phyloP scores from a whole-genome alignment of 2,113 vertebrate genomes.

The Copsychus sechellarum region DNA sequence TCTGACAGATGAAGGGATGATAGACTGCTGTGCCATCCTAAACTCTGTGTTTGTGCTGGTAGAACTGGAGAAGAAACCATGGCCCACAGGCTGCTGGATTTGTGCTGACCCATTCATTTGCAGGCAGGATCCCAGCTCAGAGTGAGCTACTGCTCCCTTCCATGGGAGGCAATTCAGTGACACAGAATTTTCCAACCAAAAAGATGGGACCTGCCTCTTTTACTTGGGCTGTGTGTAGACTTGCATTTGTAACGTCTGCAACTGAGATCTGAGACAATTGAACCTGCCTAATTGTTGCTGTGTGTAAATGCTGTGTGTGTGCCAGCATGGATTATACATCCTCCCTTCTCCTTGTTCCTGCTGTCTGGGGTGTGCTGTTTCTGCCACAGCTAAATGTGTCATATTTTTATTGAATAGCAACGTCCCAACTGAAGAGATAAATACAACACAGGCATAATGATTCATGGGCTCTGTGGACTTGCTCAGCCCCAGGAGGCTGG shows the following conservation, averaged over 20 bases:
- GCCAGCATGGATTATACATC: neutral
- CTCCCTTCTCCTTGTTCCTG: neutral
- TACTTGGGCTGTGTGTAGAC: neutral
- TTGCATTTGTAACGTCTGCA: neutral
- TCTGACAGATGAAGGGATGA: neutral
- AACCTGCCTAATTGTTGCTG: slow-evolving; percentile 11
- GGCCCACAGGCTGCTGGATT: neutral
- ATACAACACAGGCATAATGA: neutral
- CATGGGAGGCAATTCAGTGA: neutral
- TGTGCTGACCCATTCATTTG: neutral
- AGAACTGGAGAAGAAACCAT: accelerated
- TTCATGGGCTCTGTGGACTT: neutral
- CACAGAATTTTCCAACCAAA: neutral
- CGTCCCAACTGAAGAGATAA: neutral
- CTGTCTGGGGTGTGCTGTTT: neutral
- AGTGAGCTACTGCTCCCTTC: neutral
- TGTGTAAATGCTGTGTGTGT: neutral
- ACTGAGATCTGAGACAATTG: neutral
- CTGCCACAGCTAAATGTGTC: neutral
- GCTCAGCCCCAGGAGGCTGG: neutral
- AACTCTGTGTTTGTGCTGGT: neutral
- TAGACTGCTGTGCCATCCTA: neutral
- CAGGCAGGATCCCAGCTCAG: neutral
- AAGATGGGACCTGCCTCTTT: neutral
- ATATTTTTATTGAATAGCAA: neutral